Evolutionary conservation across 1,140 invertebrate genomes (phyloP), one percentile per base, ranked within the genome.

Genomic region (Tyrophagus putrescentiae): DNA sequence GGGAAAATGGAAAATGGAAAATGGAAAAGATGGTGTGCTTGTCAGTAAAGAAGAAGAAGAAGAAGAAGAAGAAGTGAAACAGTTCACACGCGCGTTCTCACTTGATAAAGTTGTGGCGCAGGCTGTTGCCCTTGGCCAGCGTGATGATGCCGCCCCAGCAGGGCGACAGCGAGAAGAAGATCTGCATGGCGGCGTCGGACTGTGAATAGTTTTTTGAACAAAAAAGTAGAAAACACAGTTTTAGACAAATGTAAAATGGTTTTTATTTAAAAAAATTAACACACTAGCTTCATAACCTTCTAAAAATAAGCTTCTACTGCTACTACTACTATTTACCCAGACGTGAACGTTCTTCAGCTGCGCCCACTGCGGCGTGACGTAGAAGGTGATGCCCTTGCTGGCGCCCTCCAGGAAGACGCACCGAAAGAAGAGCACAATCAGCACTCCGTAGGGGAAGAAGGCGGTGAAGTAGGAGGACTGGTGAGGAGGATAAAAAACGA

Each of bases 401-500:
- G 91, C 87, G 13, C 92, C 92, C 65, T 84, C 82, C 60, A 96
- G 74, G 2, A 88, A 92, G 23, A 95, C 81, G 3, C 88, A 90
- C 54, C 90, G 78, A 59, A 93, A 80, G 73, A 97, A 90, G 75
- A 96, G 94, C 67, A 95, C 92, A 3, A 90, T 89, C 44, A 95
- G 78, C 54, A 96, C 91, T 45, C 90, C 73, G 73, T 97, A 97
- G 1, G 92, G 92, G 71, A 96, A 96, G 65, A 93, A 78, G 4
- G 92, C 93, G 23, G 92, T 97, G 73, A 95, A 91, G 69, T 95
- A 97, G 28, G 93, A 87, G 63, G 92, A 85, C 85, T 88, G 71
- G 5, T 44, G 3, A 23, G 18, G 9, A 6, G 16, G 25, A 27
- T 45, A 48, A 45, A 45, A 29, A 54, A 54, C 11, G 32, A 3